Conservation (phyloP, 92 coral and sea anemone species). For the Siderastrea radians region DNA sequence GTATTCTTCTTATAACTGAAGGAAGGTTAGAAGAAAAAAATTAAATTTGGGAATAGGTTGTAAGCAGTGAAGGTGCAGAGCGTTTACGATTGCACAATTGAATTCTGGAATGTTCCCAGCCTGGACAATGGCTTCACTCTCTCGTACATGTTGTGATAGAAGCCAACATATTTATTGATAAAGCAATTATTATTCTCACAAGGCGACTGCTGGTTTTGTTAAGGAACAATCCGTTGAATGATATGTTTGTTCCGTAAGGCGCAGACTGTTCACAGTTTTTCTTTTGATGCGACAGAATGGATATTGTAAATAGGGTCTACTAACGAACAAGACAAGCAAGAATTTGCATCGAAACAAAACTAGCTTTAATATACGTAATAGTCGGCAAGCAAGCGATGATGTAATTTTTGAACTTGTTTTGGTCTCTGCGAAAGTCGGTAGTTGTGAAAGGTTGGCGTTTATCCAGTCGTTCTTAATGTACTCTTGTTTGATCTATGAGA, state of each 20-base stretch:
- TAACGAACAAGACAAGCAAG: background rate
- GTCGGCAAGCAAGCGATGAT: background rate
- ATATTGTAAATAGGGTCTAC: background rate
- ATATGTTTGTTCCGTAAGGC: background rate
- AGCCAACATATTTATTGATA: background rate
- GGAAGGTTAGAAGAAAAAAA: too few relatives aligned
- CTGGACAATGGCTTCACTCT: background rate
- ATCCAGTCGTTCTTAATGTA: background rate
- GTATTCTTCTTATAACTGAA: too few relatives aligned
- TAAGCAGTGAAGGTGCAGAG: background rate
- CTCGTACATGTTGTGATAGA: background rate
- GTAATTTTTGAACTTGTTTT: background rate
- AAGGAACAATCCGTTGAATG: background rate
- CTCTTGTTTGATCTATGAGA: background rate
- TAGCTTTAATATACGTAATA: background rate
- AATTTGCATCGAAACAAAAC: background rate
- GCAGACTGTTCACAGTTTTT: background rate
- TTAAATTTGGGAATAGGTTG: background rate
- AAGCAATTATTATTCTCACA: background rate
- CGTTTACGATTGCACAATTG: background rate
- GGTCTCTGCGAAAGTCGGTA: background rate
- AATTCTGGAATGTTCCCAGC: background rate
- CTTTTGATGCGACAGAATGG: background rate
- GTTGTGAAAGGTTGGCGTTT: background rate
- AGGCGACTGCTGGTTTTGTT: background rate